Evolutionary conservation across 2,113 vertebrate species (phyloP), one percentile per base, ranked within the genome.

Genomic region (Odontesthes bonariensis): DNA sequence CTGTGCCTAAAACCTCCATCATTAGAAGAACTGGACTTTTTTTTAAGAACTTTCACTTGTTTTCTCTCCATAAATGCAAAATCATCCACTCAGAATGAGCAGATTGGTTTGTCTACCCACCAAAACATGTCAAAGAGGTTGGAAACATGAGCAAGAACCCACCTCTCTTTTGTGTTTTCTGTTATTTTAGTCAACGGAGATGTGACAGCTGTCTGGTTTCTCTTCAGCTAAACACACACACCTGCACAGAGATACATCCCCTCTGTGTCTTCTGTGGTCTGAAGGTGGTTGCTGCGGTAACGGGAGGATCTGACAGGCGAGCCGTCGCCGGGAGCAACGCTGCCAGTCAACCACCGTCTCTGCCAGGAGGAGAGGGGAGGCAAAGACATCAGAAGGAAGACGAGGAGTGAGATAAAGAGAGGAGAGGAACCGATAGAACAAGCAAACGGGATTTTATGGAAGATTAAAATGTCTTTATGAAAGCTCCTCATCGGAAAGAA

Each of bases 321-420:
- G 44, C 19, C 67, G 60, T 81, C 61, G 74, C 77, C 19, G 10
- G 44, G 61, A 65, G 73, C 74, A 70, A 81, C 19, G 4, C 60
- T 9, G 7, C 49, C 12, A 11, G 74, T 80, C 68, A 77, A 42
- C 49, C 33, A 16, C n/a, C 12, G 14, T 38, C 56, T 58, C 27
- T 19, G 23, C 1, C 55, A 56, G 46, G 44, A 38, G 33, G 46
- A 32, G 38, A 69, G 33, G 46, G 23, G 38, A 69, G 49, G 19
- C 10, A 10, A 9, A 23, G 13, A 44, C 38, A 56, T 53, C 64
- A 65, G n/a, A 61, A 2, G 42, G 32, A 52, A 53, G 67, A 42
- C 16, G 32, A 20, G 8, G n/a, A 38, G 46, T 66, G 31, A 23
- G 31, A 49, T 35, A 32, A 46, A 14, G 16, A 44, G 42, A 42